phyloP scores from a whole-genome alignment of 2,113 vertebrate genomes.

The Albula goreensis region DNA sequence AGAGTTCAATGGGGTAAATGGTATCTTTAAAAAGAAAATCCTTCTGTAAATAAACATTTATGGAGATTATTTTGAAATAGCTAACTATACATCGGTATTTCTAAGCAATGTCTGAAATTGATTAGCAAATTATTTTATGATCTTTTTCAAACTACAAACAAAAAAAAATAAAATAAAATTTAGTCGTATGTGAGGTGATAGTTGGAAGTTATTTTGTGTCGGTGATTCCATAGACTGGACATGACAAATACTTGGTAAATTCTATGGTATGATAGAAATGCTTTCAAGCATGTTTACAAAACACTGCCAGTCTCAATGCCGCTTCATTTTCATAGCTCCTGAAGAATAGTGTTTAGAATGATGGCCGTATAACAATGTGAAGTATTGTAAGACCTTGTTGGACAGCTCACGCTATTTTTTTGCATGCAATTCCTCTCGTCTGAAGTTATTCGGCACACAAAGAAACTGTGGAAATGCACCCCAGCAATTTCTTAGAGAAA shows the following conservation, averaged over 20 bases:
- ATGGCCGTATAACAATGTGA: conserved; percentile 57
- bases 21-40: conserved; percentile 21
- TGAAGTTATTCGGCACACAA: not conserved
- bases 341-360: not conserved
- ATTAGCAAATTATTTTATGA: conserved; percentile 31
- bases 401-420: not conserved
- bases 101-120: not conserved
- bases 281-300: conserved; percentile 34
- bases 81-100: not conserved
- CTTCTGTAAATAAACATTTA: not conserved
- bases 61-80: not conserved
- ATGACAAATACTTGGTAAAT: conserved; percentile 7
- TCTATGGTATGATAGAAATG: conserved; percentile 35
- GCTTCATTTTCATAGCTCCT: not conserved
- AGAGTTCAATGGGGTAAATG: conserved; percentile 32
- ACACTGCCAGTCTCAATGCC: not conserved
- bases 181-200: too few species aligned
- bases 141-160: conserved; percentile 29
- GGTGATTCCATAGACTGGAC: not conserved
- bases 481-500: not conserved
- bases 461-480: not conserved
- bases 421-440: not conserved
- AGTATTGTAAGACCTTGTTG: conserved; percentile 57
- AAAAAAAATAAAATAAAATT: too few species aligned
- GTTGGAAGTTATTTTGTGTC: too few species aligned